Evolutionary conservation across 2,113 vertebrate genomes (phyloP), one percentile per base, ranked within the genome.

Genomic region (Malurus elegans): DNA sequence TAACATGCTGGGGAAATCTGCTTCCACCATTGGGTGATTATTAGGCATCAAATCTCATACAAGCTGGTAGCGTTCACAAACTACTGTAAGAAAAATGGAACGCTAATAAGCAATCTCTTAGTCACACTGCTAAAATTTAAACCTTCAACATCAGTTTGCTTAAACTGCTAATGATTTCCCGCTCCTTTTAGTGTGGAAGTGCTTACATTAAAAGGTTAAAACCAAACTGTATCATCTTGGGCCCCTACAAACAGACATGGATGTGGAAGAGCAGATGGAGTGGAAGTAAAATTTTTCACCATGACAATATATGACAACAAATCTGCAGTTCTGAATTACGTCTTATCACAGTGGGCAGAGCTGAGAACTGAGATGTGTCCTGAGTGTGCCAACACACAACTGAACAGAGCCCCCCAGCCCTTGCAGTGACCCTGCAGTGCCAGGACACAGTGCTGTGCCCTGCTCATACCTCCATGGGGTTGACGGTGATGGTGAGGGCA

Each of bases 401-500:
- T 65, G 29, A 71, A 51, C 34, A 40, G 20, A 54, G 10, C 25
- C 75, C 2, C 0, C 26, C 56, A 51, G 18, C 21, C 26, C 71
- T n/a, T 75, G 34, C n/a, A 34, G 11, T 10, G 71, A 13, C 38
- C 45, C 47, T 16, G 31, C 31, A 57, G 18, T 40, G 73, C 31
- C 42, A 32, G 4, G 12, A 21, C 6, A 12, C 9, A 45, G 4
- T 3, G n/a, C 18, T 25, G 4, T 19, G 45, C 9, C 26, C 29
- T 12, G 87, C 6, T 31, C 17, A 6, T 97, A 99, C 99, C 99
- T 99, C 99, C 99, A 99, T 99, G 18, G 99, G 99, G 90, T 99
- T 99, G 94, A 99, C 96, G 0, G 99, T 99, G 96, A 99, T 99
- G 2, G 99, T 99, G 83, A 99, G 98, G 8, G 98, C 98, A 10